Conservation (phyloP, 2,888 invertebrate species). For the Villa cingulata region DNA sequence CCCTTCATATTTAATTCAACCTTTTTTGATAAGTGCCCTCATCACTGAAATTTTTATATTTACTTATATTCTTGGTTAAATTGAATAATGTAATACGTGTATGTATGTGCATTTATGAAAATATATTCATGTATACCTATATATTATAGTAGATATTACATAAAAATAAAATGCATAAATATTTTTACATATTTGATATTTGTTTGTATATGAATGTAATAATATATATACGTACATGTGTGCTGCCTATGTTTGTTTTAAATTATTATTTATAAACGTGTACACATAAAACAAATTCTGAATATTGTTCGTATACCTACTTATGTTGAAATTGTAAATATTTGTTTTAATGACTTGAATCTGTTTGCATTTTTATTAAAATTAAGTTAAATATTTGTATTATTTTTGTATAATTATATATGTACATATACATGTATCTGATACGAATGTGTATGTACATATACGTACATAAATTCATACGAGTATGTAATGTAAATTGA, state of each 20-base stretch:
- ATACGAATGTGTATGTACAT: too few relatives aligned
- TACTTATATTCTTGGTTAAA: background rate
- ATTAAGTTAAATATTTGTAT: constrained; percentile 7
- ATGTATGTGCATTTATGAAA: background rate
- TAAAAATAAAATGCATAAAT: too few relatives aligned
- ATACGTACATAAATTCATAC: too few relatives aligned
- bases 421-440: too few relatives aligned
- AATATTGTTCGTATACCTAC: too few relatives aligned
- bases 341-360: constrained; percentile 12
- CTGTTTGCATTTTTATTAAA: constrained; percentile 13
- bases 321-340: constrained; percentile 1
- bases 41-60: background rate
- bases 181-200: background rate
- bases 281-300: background rate
- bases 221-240: background rate
- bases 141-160: too few relatives aligned
- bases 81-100: background rate
- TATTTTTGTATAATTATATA: too few relatives aligned
- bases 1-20: background rate
- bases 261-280: too few relatives aligned
- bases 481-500: too few relatives aligned
- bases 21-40: background rate
- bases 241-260: background rate
- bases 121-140: too few relatives aligned
- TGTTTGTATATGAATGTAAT: background rate